Percentiles rank a stretch among this genome's conserved stretches.
phyloP scores from a whole-genome alignment of 2,888 invertebrate genomes.

The Caenorhabditis afra region DNA sequence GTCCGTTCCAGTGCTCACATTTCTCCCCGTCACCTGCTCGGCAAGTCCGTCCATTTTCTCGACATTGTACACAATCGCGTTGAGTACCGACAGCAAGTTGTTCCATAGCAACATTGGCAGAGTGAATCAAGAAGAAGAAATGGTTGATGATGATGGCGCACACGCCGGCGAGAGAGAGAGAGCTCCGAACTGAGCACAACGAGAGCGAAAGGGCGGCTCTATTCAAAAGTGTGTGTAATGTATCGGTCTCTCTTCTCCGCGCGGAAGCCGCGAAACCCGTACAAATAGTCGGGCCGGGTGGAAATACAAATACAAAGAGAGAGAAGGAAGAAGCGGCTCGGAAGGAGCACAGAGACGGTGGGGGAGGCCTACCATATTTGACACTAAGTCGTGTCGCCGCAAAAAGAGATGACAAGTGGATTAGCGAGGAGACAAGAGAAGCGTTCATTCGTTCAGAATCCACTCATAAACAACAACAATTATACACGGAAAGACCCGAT shows the following conservation, averaged over 20 bases:
- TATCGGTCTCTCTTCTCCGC: slow-evolving; percentile 50
- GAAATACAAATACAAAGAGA: slow-evolving; percentile 44
- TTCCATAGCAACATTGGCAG: slow-evolving; percentile 59
- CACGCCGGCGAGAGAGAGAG: slow-evolving; percentile 9
- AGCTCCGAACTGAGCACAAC: slow-evolving; percentile 23
- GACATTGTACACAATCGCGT: slow-evolving; percentile 52
- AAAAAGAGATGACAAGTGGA: slow-evolving; percentile 54
- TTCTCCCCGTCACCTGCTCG: slow-evolving; percentile 16
- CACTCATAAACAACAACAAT: slow-evolving; percentile 10
- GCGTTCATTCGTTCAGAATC: neutral
- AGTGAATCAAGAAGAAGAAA: slow-evolving; percentile 32
- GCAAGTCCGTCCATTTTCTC: slow-evolving; percentile 31
- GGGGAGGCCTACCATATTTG: slow-evolving; percentile 34
- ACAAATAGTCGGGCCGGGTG: slow-evolving; percentile 45
- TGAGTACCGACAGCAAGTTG: slow-evolving; percentile 53
- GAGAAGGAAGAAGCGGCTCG: neutral
- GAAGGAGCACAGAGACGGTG: neutral
- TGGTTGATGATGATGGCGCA: neutral
- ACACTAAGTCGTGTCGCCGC: slow-evolving; percentile 52
- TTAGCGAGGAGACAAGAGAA: slow-evolving; percentile 32
- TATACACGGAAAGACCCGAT: slow-evolving; percentile 16
- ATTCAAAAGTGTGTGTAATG: slow-evolving; percentile 52
- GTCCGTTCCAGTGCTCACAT: neutral
- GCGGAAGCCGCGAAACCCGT: slow-evolving; percentile 58
- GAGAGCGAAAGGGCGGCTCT: slow-evolving; percentile 25